Conservation (phyloP, 2,113 vertebrate species). For the Passer montanus region DNA sequence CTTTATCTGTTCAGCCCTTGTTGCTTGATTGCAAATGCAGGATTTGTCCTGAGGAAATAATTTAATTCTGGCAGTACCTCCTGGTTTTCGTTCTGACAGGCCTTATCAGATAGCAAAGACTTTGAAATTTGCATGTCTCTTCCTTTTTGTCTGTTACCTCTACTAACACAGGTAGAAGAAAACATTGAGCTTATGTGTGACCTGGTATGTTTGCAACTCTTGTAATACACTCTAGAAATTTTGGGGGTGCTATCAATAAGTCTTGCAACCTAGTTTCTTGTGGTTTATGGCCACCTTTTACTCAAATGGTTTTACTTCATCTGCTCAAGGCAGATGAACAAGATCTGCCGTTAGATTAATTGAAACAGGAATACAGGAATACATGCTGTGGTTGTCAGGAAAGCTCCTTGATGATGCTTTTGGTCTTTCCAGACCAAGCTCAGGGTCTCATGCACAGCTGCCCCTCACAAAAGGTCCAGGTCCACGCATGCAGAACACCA, state of each 20-base stretch:
- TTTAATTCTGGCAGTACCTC: slow-evolving; percentile 44
- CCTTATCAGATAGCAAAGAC: slow-evolving; percentile 40
- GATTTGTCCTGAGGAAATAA: slow-evolving; percentile 61
- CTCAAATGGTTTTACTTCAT: neutral
- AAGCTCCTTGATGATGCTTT: neutral
- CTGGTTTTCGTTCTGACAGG: slow-evolving; percentile 56
- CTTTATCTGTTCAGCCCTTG: slow-evolving; percentile 38
- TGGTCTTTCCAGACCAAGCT: neutral
- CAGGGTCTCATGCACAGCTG: neutral
- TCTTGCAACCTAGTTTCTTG: neutral
- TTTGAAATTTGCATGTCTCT: slow-evolving; percentile 55
- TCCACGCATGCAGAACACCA: neutral
- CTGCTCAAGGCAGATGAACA: neutral
- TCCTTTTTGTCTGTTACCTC: slow-evolving; percentile 49
- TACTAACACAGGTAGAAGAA: neutral
- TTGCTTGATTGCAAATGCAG: slow-evolving; percentile 26
- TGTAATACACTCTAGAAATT: neutral
- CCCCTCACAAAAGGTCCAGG: neutral
- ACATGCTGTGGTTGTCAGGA: neutral
- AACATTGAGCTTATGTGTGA: neutral
- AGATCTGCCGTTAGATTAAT: neutral
- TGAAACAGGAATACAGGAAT: slow-evolving; percentile 2
- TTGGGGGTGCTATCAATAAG: neutral
- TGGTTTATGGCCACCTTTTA: slow-evolving; percentile 18
- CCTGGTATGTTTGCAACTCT: neutral